A percentile compares a stretch with the other conserved stretches of the same genome.
Evolutionary conservation across 2,888 invertebrate genomes (phyloP).

Genomic region (Agriopis marginaria): DNA sequence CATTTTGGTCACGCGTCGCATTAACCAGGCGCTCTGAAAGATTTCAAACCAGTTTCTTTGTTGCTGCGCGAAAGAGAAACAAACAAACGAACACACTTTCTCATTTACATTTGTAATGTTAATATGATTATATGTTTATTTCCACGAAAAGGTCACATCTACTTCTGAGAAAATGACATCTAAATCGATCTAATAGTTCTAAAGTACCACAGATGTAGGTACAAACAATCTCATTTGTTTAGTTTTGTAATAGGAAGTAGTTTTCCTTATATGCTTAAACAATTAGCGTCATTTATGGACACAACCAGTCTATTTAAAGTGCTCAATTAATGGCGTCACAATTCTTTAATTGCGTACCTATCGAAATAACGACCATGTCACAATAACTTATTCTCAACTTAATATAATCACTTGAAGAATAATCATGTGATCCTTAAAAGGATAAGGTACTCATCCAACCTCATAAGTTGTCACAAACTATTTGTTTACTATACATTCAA

Average conservation of each 20-base stretch:
- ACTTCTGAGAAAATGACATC: constrained; percentile 5
- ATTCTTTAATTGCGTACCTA: neutral
- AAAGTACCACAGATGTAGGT: neutral
- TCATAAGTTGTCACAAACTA: neutral
- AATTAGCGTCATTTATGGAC: constrained; percentile 10
- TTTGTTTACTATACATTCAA: neutral
- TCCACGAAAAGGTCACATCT: too few relatives aligned
- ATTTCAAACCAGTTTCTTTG: too few relatives aligned
- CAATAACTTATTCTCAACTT: neutral
- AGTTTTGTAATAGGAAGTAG: neutral
- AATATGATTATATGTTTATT: too few relatives aligned
- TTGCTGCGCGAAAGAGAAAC: too few relatives aligned
- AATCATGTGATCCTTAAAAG: neutral
- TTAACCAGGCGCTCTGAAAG: too few relatives aligned
- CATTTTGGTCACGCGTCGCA: too few relatives aligned
- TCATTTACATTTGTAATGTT: too few relatives aligned
- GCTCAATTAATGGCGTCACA: neutral
- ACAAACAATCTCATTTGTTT: neutral
- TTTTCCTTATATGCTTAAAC: constrained; percentile 6
- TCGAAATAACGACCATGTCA: constrained; percentile 1
- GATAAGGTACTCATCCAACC: neutral
- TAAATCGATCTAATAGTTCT: neutral
- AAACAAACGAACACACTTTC: too few relatives aligned
- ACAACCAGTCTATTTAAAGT: neutral
- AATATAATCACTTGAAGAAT: neutral